Base-by-base conservation (phyloP, 2,888 invertebrate genomes). In the Scelioninae gen. 1 region DNA sequence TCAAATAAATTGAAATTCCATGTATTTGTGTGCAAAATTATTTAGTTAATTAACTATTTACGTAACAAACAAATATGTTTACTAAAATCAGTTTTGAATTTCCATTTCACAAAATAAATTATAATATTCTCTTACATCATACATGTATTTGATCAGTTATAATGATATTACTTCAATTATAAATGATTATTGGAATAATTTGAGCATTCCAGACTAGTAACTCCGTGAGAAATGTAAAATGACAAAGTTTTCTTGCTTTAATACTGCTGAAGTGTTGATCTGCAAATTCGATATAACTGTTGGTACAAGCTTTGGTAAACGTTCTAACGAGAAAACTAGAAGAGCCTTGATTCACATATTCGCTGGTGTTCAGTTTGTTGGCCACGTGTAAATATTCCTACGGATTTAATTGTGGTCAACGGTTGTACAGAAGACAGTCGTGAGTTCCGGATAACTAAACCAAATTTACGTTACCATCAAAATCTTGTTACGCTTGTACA, bases 401-500 rank as follows among this genome's bases (percentile, higher is more conserved):
- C 71, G 85, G 85, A 91, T 90, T 91, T 90, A 89, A 90, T 91
- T 90, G 89, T 87, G 90, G 89, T 88, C 85, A 88, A 85, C 86
- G 85, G 78, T 82, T 75, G 86, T 83, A 84, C 71, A 71, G 72
- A 72, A 85, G 84, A 75, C 84, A 58, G 76, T 83, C 81, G 85
- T 77, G 88, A 88, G 88, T 89, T 88, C 86, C 86, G 87, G 84
- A 88, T 89, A 88, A 90, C 88, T 90, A 90, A 91, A 91, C 89
- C 87, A 82, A 89, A 90, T 91, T 91, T 87, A 83, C 85, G 81
- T 77, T 60, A 72, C 77, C 72, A 71, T 83, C 79, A 83, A 80
- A 83, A 83, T 83, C 79, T 76, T 83, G 79, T 83, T 80, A 79
- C 75, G 72, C 63, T 55, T 51, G 66, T 80, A 76, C 72, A 80